Percentiles rank a stretch among this genome's conserved stretches.
These are phyloP conservation scores for Herpailurus yagouaroundi DNA, from an alignment of 2,113 vertebrate genomes.

Conservation along the genomic window DNA sequence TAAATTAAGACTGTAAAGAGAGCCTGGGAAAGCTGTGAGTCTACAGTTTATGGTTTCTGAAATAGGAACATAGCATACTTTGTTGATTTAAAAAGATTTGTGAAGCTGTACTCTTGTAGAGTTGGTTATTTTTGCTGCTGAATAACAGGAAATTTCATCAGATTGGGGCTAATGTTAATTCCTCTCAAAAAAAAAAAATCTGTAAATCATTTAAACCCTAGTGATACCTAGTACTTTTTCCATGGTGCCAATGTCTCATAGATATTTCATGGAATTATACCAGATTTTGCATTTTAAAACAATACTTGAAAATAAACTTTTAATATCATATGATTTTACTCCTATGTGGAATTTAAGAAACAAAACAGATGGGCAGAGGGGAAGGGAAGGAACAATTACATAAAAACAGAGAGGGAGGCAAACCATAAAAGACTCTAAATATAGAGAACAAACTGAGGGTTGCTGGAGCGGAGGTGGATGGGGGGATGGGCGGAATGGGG, in stretches of 20 bases:
- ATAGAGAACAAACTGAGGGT: too few relatives aligned
- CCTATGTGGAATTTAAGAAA: too few relatives aligned
- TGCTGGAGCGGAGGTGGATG: too few relatives aligned
- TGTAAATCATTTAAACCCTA: constrained; percentile 30
- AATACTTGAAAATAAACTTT: neutral
- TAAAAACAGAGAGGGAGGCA: too few relatives aligned
- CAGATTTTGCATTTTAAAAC: constrained; percentile 41
- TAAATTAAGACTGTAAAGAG: constrained; percentile 57
- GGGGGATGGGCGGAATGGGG: too few relatives aligned
- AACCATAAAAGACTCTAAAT: too few relatives aligned
- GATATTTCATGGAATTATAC: neutral
- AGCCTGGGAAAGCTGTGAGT: neutral
- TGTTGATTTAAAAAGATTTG: constrained; percentile 46
- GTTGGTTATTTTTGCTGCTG: neutral
- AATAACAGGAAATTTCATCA: neutral
- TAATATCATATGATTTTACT: too few relatives aligned
- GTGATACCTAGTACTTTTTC: neutral
- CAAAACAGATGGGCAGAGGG: too few relatives aligned
- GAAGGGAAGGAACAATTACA: too few relatives aligned
- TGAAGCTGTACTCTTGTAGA: neutral
- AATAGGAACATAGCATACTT: constrained; percentile 27
- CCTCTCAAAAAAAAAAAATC: neutral
- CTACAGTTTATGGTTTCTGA: constrained; percentile 55
- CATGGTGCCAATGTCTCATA: neutral
- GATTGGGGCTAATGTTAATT: neutral